Percentiles rank a stretch among this genome's conserved stretches.
Conservation (phyloP, 2,797 vertebrate genomes). For the Hippoglossus hippoglossus region DNA sequence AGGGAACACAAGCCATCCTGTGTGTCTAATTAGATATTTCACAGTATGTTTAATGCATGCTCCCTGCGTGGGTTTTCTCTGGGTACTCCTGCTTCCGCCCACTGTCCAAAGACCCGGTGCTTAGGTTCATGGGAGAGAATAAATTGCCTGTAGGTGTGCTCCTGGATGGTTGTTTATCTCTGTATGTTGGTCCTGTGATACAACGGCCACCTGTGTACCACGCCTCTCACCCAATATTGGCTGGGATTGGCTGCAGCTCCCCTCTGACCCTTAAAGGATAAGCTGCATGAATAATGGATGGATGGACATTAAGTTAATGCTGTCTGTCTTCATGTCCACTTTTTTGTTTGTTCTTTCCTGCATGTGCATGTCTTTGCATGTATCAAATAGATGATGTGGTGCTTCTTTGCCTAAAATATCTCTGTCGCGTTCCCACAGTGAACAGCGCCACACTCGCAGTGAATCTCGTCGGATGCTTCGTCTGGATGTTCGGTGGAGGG, state of each 20-base stretch:
- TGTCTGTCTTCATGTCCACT: neutral
- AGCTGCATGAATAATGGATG: neutral
- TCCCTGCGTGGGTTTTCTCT: conserved; percentile 2
- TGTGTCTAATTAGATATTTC: conserved; percentile 11
- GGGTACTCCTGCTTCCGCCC: neutral
- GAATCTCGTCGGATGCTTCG: conserved; percentile 97
- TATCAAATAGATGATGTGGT: neutral
- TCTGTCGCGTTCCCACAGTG: conserved; percentile 86
- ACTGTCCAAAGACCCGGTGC: neutral
- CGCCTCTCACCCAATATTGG: too few species aligned
- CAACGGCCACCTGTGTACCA: neutral
- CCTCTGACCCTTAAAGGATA: too few species aligned
- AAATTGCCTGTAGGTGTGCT: neutral
- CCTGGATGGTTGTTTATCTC: neutral
- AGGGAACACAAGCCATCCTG: conserved; percentile 19
- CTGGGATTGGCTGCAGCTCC: too few species aligned
- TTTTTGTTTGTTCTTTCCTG: conserved; percentile 7
- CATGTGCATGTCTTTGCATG: conserved; percentile 11
- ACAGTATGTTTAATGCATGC: neutral
- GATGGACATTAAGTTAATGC: neutral
- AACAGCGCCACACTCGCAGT: conserved; percentile 93
- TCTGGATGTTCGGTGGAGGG: conserved; percentile 97
- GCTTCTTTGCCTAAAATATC: neutral
- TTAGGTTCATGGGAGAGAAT: neutral
- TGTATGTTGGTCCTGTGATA: neutral